A percentile compares a stretch with the other conserved stretches of the same genome.
Evolutionary conservation across 2,888 invertebrate genomes (phyloP).

Genomic region (Hydroisotoma schaefferi): DNA sequence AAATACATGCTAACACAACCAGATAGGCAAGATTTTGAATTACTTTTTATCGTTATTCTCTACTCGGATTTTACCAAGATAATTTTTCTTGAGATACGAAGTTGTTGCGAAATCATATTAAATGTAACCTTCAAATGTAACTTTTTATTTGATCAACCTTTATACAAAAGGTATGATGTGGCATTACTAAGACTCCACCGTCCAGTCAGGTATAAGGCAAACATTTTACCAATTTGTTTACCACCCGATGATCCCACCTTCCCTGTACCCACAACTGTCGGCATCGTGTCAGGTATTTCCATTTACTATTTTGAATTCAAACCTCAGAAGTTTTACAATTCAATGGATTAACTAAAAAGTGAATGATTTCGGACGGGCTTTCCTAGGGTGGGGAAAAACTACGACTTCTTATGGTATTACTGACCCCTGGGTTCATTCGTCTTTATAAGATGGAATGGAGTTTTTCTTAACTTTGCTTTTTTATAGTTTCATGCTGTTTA

Average conservation of each 20-base stretch:
- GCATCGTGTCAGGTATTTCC: conserved; percentile 8
- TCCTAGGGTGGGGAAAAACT: conserved; percentile 12
- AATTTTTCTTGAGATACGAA: no score
- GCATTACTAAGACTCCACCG: conserved; percentile 69
- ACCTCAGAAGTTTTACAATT: no score
- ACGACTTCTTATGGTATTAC: conserved; percentile 13
- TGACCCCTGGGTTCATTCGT: no score
- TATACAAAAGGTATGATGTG: conserved; percentile 59
- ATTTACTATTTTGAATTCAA: no score
- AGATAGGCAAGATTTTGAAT: conserved; percentile 60
- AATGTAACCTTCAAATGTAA: background rate
- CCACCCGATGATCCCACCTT: conserved; percentile 56
- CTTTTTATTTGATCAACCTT: background rate
- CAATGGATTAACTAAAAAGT: background rate
- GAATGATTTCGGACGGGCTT: background rate
- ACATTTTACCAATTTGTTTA: conserved; percentile 75
- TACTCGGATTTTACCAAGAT: no score
- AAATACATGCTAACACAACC: conserved; percentile 78
- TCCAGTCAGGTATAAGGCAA: conserved; percentile 62
- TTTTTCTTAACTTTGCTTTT: background rate
- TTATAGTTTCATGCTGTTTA: background rate
- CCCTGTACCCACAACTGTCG: conserved; percentile 3
- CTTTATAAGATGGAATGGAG: background rate
- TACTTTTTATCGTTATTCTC: background rate
- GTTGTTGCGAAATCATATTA: no score